phyloP scores from a whole-genome alignment of 2,888 invertebrate species.

The Orthosia cruda region DNA sequence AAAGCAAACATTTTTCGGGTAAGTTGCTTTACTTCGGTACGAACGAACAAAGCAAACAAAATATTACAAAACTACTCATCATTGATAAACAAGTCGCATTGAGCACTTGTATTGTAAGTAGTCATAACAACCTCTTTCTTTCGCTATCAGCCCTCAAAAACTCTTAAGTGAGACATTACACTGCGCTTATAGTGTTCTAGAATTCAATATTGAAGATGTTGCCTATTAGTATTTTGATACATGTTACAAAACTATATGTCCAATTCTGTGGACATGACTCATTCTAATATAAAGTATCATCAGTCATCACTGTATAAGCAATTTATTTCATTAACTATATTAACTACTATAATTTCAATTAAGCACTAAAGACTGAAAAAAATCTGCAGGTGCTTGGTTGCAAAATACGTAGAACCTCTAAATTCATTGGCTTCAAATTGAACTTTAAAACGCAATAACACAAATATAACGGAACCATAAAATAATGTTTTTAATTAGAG shows the following conservation, averaged over 20 bases:
- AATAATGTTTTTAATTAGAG: constrained; percentile 5
- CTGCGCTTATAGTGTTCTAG: not conserved
- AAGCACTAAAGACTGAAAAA: not conserved
- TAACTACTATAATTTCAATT: constrained; percentile 11
- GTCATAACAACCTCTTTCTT: constrained; percentile 19
- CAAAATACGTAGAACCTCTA: not conserved
- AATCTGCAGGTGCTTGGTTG: not conserved
- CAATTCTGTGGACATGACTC: not conserved
- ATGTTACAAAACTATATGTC: not conserved
- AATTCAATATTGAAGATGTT: constrained; percentile 4
- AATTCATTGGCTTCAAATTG: constrained; percentile 2
- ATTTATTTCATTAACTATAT: not conserved
- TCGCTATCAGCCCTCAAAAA: constrained; percentile 18
- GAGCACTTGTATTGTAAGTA: constrained; percentile 8
- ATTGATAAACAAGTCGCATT: constrained; percentile 20
- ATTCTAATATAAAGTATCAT: constrained; percentile 7
- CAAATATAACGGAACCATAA: constrained; percentile 9
- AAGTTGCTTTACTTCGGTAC: not conserved
- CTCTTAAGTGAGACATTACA: constrained; percentile 3
- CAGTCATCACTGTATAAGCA: not conserved
- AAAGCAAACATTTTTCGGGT: not conserved
- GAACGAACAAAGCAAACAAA: not conserved
- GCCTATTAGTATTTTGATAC: too few species aligned
- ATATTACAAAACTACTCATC: constrained; percentile 23
- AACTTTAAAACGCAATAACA: constrained; percentile 23